Evolutionary conservation across 2,113 vertebrate species (phyloP), one percentile per base, ranked within the genome.

Genomic region (Cyprinodon variegatus): DNA sequence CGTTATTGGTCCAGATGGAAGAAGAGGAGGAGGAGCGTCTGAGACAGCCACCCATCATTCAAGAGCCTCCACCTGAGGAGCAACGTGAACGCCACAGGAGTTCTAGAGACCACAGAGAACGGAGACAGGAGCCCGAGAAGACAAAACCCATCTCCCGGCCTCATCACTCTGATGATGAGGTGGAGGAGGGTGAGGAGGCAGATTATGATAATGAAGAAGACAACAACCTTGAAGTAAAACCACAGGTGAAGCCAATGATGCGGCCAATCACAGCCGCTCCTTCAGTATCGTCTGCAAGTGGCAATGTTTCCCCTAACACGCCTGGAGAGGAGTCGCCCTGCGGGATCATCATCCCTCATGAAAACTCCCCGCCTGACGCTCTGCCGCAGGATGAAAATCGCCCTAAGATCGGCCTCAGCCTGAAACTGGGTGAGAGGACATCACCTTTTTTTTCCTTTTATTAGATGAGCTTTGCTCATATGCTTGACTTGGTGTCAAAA

Each of bases 301-400:
- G 96, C 82, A 96, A 96, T 43, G 97, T 94, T 72, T 96, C 98
- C 6, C 98, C 98, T 57, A 96, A 98, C 91, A 96, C 97, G 1
- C 97, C 97, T 3, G 96, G 96, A 40, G 96, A 98, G 20, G 98
- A 99, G 80, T 99, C 98, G 65, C 98, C 98, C 4, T 98, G 97
- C 78, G 98, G 98, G 76, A 99, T 99, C 90, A 99, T 99, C 88
- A 99, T 99, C 83, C 98, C 98, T 63, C 97, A 99, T 12, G 98
- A 99, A 92, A 98, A 99, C 89, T 99, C 98, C 0, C 98, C 98
- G 10, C 97, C 96, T 0, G 97, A 98, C 66, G 95, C 95, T 11
- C 96, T 96, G 48, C 97, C 97, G 0, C 96, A 95, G 0, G 98
- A 99, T 62, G 98, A 99, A 38, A 94, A 97, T 90, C 93, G 97